Base-by-base conservation (phyloP, 2,888 invertebrate genomes). In the Apamea sordens region DNA sequence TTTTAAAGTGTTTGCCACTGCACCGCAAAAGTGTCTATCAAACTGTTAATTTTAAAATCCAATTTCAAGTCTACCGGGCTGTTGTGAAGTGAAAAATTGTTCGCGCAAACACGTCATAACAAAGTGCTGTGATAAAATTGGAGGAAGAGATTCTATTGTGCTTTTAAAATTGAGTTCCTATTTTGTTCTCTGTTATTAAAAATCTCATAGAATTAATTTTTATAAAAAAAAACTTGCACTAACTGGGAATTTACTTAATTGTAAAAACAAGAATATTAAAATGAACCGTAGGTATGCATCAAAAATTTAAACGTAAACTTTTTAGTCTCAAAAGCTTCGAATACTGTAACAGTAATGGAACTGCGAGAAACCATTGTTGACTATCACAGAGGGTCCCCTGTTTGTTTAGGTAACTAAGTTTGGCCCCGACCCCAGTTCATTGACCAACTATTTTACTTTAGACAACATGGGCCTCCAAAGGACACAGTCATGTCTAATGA, bases 351-450 rank as follows among this genome's bases (percentile, higher is more conserved):
- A 88, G 79, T 67, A 91, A 91, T 88, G 85, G 74, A 90, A 92
- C 74, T 89, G 44, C 80, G 63, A 65, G 86, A 74, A 84, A 85
- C 86, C 91, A 92, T 92, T 95, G 95, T 96, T 95, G 95, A 94
- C 94, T 92, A 89, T 85, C 84, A 77, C 75, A 76, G 87, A 89
- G 93, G 93, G 93, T 92, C 92, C 92, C 90, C 86, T 95, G 95
- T 95, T 96, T 96, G 94, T 96, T 96, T 96, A 95, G 95, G 94
- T 94, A 94, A 95, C 95, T 94, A 94, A 94, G 94, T 95, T 95
- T 93, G 93, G 92, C 90, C 90, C 92, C 93, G 92, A 92, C 92
- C 90, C 87, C 91, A 91, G 94, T 94, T 95, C 94, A 93, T 93
- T 94, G 94, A 92, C 94, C 94, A 94, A 94, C 93, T 94, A 93